Evolutionary conservation across 2,113 vertebrate genomes (phyloP), one percentile per base, ranked within the genome.

Genomic region (Mesembrinibis cayennensis): DNA sequence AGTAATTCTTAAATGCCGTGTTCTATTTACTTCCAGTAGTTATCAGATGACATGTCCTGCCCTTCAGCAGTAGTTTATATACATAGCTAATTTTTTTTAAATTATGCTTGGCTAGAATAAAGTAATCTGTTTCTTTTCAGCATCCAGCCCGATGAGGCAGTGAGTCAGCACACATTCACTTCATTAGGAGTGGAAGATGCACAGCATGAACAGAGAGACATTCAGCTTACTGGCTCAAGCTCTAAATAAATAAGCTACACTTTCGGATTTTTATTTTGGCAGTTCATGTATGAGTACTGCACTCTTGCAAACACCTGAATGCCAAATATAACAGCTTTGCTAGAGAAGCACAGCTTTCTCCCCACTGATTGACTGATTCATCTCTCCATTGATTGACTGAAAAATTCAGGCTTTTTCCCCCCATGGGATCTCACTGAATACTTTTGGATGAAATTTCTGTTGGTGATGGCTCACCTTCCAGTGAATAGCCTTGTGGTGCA

Each of bases 1-100:
- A 76, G 56, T 83, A 90, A 76, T 93, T 89, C 53, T 95, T 86
- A 79, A 93, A 77, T 93, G 45, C 19, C 22, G 10, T 52, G 79
- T 81, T 89, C 55, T 73, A 32, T 89, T 95, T 91, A 79, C 45
- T 86, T 89, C 34, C 82, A 67, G 49, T 70, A 81, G 42, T 84
- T 94, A 62, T 27, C 85, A 91, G 58, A 82, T 50, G 55, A 58
- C 22, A 56, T 0, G 1, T 47, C 40, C 72, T 94, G 42, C 65
- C 58, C 50, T 63, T 91, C 52, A 76, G 61, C 62, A 77, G 80
- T 61, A 72, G 47, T 74, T 81, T 44, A 32, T 47, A 69, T 18
- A 71, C 11, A 47, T 49, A 52, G 27, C 20, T 90, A 59, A 45
- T 55, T 62, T 74, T 89, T 65, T 30, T 34, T 2, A 20, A 53